Evolutionary conservation across 2,888 invertebrate genomes (phyloP), one percentile per base, ranked within the genome.

Genomic region (Stenurella melanura): DNA sequence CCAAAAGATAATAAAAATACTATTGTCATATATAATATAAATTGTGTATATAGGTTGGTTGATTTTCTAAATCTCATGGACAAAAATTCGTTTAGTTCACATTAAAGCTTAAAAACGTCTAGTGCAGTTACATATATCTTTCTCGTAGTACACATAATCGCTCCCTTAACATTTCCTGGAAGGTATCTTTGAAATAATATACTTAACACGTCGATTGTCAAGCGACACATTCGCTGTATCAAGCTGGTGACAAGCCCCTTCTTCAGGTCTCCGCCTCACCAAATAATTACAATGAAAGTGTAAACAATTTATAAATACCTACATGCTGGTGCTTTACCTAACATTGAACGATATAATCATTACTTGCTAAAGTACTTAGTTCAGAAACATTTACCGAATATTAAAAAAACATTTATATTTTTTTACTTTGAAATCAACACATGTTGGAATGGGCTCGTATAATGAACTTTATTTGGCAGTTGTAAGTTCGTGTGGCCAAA

Each of bases 1-100:
- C 84, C 85, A 86, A 87, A 87, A 86, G 84, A 86, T 87, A 84
- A 88, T 88, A 88, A 88, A 89, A 89, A 88, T 88, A 86, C 89
- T 89, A 89, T 89, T 89, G 89, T 89, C 89, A 86, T 87, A 88
- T 84, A 84, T 84, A 83, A 82, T 84, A 82, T 83, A 84, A 83
- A 82, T 81, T 80, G 82, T 84, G 80, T 83, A 83, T 84, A 82
- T 82, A 83, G 78, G 81, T 80, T 78, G 73, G 63, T 78, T 80
- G 21, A 71, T 80, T 82, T 81, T 84, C 83, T 81, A 83, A 77
- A 82, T 83, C 84, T 84, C 83, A 73, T 83, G 84, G 83, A 85
- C 85, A 83, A 80, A 81, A 72, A 76, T 76, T 80, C 75, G 73
- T 78, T 82, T 77, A 68, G 73, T 74, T 73, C 71, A 71, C 67